Evolutionary conservation across 2,113 vertebrate genomes (phyloP).

Genomic region (Sander lucioperca): DNA sequence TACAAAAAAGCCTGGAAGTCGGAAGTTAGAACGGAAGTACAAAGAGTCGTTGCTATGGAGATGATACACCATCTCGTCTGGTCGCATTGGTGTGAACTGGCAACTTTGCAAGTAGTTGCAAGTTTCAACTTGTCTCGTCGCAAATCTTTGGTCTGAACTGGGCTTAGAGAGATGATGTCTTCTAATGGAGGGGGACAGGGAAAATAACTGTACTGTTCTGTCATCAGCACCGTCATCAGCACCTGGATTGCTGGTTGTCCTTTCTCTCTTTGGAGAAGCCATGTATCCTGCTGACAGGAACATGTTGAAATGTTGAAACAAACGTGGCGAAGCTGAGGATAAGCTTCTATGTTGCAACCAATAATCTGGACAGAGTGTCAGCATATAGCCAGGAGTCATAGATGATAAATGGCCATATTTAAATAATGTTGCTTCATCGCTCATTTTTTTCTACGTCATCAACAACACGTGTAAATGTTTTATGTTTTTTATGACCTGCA

Average conservation of each 20-base stretch:
- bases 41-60: no score
- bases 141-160: no score
- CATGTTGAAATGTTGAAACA: background rate
- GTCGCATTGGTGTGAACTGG: no score
- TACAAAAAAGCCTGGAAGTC: no score
- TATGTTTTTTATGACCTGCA: slow-evolving; percentile 28
- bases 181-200: background rate
- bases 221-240: background rate
- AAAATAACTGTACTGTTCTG: background rate
- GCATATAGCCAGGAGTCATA: slow-evolving; percentile 9
- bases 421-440: slow-evolving; percentile 46
- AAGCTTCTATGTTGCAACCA: slow-evolving; percentile 28
- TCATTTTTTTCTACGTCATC: slow-evolving; percentile 59
- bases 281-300: slow-evolving; percentile 29
- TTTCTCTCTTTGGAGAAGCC: background rate
- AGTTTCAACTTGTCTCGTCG: no score
- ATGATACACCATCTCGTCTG: no score
- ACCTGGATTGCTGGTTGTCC: background rate
- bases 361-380: slow-evolving; percentile 53
- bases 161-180: background rate
- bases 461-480: slow-evolving; percentile 63
- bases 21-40: no score
- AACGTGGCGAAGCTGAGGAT: slow-evolving; percentile 2
- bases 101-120: no score
- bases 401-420: slow-evolving; percentile 59